A percentile compares a stretch with the other conserved stretches of the same genome.
These are phyloP conservation scores for Paratrypauchen microcephalus DNA, from an alignment of 2,797 vertebrate species.

Conservation along the genomic window DNA sequence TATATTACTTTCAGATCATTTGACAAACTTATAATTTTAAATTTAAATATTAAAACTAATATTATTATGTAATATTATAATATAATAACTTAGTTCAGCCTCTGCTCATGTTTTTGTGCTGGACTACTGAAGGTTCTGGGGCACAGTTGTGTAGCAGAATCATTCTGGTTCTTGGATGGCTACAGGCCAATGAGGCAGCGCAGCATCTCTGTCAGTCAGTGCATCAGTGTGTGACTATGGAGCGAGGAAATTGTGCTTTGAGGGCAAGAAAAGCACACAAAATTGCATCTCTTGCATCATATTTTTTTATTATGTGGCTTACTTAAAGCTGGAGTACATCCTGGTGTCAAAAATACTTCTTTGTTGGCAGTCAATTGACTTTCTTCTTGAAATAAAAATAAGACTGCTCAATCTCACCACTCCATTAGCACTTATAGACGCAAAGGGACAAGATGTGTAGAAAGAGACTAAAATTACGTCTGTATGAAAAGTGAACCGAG, in stretches of 20 bases:
- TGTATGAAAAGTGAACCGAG: constrained; percentile 81
- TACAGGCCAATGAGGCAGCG: not conserved
- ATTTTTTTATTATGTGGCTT: not conserved
- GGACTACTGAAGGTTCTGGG: not conserved
- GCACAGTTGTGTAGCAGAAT: not conserved
- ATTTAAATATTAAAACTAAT: not conserved
- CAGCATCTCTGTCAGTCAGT: not conserved
- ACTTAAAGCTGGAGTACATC: not conserved
- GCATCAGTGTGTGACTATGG: not conserved
- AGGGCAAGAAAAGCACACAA: too few relatives aligned
- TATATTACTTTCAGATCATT: not conserved
- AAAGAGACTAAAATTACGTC: constrained; percentile 75
- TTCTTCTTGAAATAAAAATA: constrained; percentile 15
- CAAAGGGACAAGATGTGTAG: constrained; percentile 49
- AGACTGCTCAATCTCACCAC: constrained; percentile 34
- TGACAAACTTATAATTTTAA: not conserved
- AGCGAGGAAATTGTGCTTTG: not conserved
- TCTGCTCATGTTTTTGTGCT: too few relatives aligned
- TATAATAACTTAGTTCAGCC: too few relatives aligned
- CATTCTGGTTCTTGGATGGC: not conserved
- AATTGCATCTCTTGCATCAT: too few relatives aligned
- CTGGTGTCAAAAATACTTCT: not conserved
- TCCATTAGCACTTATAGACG: constrained; percentile 48
- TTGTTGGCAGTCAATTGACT: constrained; percentile 23
- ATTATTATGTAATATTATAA: too few relatives aligned